Base-by-base conservation (phyloP, 64 coral and sea anemone species). In the Montipora cactus region DNA sequence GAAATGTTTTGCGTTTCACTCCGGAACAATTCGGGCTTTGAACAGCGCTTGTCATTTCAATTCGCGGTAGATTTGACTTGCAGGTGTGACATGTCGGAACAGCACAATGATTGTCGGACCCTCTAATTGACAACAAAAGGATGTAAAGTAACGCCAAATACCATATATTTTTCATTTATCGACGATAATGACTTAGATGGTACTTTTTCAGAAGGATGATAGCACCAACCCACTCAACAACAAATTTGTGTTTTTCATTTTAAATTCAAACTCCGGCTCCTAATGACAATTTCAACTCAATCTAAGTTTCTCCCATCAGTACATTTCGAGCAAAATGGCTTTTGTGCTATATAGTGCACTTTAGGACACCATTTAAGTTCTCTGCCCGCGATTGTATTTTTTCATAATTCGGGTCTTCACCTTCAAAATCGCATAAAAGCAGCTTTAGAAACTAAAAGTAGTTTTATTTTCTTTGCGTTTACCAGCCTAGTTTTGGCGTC, bases 21-120 rank as follows among this genome's bases (percentile, higher is more conserved):
- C 14, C 48, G 9, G 50, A 85, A 21, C 62, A 71, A 50, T 86
- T 86, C 19, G 49, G 76, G 18, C 64, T 86, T 86, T 71, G 12
- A 86, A 86, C 82, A 62, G 47, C 62, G 6, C 46, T 68, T 86
- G 82, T 86, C 82, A 86, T 11, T 47, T 71, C n/a, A 11, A 70
- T 86, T 50, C 19, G 67, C 8, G 18, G 82, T 86, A 21, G 19
- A 71, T 71, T 72, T 20, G 82, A 13, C 14, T 16, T 11, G 44
- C 82, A 86, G 64, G 82, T 86, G 82, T 67, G 25, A 8, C n/a
- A 12, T 20, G 16, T 19, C 19, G 44, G 45, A 49, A 72, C 11
- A 16, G 49, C 7, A 67, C 14, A 19, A 5, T 72, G 6, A 57
- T 57, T 57, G 53, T 18, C 7, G 44, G 11, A 64, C 61, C 18